Base-by-base conservation (phyloP, 2,888 invertebrate species). In the Gortyna flavago region DNA sequence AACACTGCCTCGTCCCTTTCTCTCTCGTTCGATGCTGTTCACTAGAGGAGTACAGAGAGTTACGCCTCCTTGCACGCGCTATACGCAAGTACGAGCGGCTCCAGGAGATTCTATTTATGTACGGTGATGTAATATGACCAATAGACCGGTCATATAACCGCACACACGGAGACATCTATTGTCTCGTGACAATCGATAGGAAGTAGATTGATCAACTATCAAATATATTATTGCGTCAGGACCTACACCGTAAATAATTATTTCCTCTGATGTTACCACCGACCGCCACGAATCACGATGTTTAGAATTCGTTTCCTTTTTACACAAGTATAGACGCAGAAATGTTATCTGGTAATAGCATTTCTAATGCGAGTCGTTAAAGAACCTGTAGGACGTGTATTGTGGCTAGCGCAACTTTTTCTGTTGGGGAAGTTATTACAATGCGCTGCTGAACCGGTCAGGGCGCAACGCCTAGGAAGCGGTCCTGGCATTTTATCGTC, bases 91-190 rank as follows among this genome's bases (percentile, higher is more conserved):
- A 92, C 92, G 92, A 91, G 89, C 90, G 90, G 89, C 95, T 95
- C 95, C 96, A 94, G 95, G 95, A 95, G 94, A 95, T 93, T 95
- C 95, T 96, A 96, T 96, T 96, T 96, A 91, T 92, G 94, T 93
- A 91, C 94, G 89, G 90, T 96, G 96, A 96, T 96, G 96, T 95
- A 96, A 96, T 92, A 87, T 91, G 90, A 90, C 90, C 92, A 91
- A 91, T 93, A 92, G 91, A 90, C 92, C 90, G 91, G 90, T 90
- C 92, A 90, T 88, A 88, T 92, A 90, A 91, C 91, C 91, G 90
- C 90, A 91, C 90, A 88, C 88, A 86, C 85, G 87, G 84, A 90
- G 85, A 89, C 85, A 85, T 89, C 87, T 87, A 92, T 92, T 93
- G 92, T 93, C 89, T 91, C 75, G 71, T 74, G 84, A 82, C 80